A percentile compares a stretch with the other conserved stretches of the same genome.
Conservation (phyloP, 1,140 invertebrate species). For the Drosophila rufa region DNA sequence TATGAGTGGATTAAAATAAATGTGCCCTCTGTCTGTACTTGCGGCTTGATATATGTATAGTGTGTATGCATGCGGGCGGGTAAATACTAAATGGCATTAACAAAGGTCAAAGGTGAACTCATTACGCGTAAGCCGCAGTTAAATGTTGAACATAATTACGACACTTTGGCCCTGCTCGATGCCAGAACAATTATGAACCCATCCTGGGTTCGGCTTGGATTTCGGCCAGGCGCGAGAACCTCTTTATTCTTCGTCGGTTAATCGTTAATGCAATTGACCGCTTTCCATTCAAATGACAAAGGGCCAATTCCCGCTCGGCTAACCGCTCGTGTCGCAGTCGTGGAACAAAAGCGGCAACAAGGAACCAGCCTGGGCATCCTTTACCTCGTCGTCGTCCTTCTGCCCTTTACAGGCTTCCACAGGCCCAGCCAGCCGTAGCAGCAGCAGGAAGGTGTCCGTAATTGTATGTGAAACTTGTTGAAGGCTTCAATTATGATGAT, state of each 20-base stretch:
- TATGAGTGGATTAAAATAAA: slow-evolving; percentile 70
- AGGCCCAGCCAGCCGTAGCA: slow-evolving; percentile 15
- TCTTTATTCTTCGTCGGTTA: slow-evolving; percentile 28
- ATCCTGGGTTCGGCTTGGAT: neutral
- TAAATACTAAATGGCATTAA: slow-evolving; percentile 45
- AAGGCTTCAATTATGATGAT: slow-evolving; percentile 81
- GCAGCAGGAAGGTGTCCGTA: slow-evolving; percentile 70
- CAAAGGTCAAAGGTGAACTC: slow-evolving; percentile 50
- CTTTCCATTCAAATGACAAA: slow-evolving; percentile 47
- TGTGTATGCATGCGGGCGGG: neutral
- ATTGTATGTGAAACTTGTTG: slow-evolving; percentile 83
- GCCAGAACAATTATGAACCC: slow-evolving; percentile 1
- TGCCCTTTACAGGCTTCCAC: slow-evolving; percentile 1
- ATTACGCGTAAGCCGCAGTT: slow-evolving; percentile 40
- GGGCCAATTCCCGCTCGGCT: slow-evolving; percentile 29
- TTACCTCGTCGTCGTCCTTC: neutral
- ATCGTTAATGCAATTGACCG: slow-evolving; percentile 51
- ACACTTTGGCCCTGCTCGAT: slow-evolving; percentile 10
- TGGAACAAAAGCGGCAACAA: slow-evolving; percentile 36
- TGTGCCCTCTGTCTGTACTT: slow-evolving; percentile 32
- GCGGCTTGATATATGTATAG: slow-evolving; percentile 1
- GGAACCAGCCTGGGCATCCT: slow-evolving; percentile 2
- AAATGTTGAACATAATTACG: slow-evolving; percentile 48
- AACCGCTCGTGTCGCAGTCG: slow-evolving; percentile 17
- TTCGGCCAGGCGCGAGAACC: neutral